Conservation (phyloP, 2,797 vertebrate species). For the Salmo trutta region DNA sequence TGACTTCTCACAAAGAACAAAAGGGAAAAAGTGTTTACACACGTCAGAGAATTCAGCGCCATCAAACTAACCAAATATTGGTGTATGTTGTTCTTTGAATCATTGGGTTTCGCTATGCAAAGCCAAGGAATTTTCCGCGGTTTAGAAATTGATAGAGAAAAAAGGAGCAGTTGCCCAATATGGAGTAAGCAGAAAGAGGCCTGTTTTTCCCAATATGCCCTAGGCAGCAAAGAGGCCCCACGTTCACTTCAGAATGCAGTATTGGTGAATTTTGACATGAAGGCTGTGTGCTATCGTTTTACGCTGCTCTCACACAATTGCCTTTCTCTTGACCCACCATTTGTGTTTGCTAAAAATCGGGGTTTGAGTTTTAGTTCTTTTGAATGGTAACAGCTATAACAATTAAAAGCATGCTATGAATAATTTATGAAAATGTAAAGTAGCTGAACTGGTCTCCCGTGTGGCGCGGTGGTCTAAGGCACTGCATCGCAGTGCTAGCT, state of each 20-base stretch:
- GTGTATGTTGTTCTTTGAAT: slow-evolving; percentile 32
- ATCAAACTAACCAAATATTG: slow-evolving; percentile 44
- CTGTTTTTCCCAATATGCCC: slow-evolving; percentile 62
- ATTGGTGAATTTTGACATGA: slow-evolving; percentile 71
- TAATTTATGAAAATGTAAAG: slow-evolving; percentile 16
- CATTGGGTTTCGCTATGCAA: slow-evolving; percentile 39
- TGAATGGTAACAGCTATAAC: slow-evolving; percentile 2
- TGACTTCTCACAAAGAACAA: background rate
- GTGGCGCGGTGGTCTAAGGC: too few species aligned
- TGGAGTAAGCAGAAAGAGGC: slow-evolving; percentile 58
- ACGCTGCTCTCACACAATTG: slow-evolving; percentile 57
- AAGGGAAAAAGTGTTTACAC: slow-evolving; percentile 7
- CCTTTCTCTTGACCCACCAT: slow-evolving; percentile 39
- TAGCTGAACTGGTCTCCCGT: too few species aligned
- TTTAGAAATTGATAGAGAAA: slow-evolving; percentile 37
- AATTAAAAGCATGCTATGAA: background rate
- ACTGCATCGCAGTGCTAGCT: too few species aligned
- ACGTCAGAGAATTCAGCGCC: slow-evolving; percentile 22
- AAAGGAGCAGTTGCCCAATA: slow-evolving; percentile 46
- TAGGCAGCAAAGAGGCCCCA: slow-evolving; percentile 65
- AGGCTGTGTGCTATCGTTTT: slow-evolving; percentile 65
- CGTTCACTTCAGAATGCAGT: slow-evolving; percentile 66
- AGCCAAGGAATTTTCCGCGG: slow-evolving; percentile 38
- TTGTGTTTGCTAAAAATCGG: background rate
- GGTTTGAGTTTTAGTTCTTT: slow-evolving; percentile 16